Percentiles rank a stretch among this genome's conserved stretches.
Evolutionary conservation across 1,140 invertebrate genomes (phyloP).

Genomic region (Vollenhovia emeryi): DNA sequence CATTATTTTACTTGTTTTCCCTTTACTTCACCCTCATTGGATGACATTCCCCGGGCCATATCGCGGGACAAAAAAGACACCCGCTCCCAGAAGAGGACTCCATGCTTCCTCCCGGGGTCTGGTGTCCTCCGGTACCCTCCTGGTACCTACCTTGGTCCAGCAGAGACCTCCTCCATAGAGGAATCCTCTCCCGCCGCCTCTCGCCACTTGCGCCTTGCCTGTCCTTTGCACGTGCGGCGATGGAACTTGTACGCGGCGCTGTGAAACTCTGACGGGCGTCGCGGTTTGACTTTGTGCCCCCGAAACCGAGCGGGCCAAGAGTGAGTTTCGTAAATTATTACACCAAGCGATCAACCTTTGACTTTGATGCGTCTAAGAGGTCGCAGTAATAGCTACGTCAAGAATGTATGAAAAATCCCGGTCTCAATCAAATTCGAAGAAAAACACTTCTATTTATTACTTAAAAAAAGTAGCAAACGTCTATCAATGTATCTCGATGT

Average conservation of each 20-base stretch:
- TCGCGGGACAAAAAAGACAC: slow-evolving; percentile 70
- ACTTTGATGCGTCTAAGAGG: slow-evolving; percentile 41
- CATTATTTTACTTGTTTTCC: slow-evolving; percentile 86
- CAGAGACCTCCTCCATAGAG: slow-evolving; percentile 63
- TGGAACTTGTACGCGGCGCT: slow-evolving; percentile 38
- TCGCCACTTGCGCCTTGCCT: slow-evolving; percentile 11
- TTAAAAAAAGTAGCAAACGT: not conserved
- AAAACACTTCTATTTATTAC: not conserved
- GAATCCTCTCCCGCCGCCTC: slow-evolving; percentile 24
- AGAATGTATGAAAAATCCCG: not conserved
- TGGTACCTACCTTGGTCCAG: slow-evolving; percentile 70
- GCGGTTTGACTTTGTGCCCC: slow-evolving; percentile 51
- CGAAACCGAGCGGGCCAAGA: slow-evolving; percentile 16
- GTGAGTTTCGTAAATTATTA: slow-evolving; percentile 32
- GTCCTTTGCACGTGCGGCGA: slow-evolving; percentile 35
- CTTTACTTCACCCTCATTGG: slow-evolving; percentile 85
- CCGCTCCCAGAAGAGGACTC: slow-evolving; percentile 72
- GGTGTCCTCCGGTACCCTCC: slow-evolving; percentile 66
- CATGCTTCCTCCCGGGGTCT: slow-evolving; percentile 69
- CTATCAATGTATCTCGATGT: not conserved
- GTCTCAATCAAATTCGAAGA: not conserved
- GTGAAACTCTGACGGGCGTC: slow-evolving; percentile 38
- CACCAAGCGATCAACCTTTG: slow-evolving; percentile 17
- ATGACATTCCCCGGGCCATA: slow-evolving; percentile 82
- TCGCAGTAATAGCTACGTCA: not conserved